These are phyloP conservation scores for Astyanax mexicanus DNA, from an alignment of 2,797 vertebrate species.

Conservation along the genomic window DNA sequence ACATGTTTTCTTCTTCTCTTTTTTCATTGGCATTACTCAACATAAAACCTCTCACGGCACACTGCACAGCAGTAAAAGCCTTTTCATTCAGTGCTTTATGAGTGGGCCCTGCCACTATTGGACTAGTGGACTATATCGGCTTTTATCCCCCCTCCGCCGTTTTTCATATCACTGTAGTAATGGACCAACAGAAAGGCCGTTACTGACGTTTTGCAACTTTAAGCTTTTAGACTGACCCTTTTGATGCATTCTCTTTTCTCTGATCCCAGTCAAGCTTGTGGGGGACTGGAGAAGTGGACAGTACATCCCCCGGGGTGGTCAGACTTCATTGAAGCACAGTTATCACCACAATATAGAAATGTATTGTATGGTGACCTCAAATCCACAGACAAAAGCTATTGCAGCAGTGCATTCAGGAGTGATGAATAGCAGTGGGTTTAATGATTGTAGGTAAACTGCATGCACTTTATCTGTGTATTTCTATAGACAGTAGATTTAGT, in stretches of 20 bases:
- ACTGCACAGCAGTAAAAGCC: slow-evolving; percentile 36
- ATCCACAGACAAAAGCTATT: no score
- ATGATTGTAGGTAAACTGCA: not conserved
- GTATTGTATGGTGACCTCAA: no score
- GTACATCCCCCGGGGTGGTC: slow-evolving; percentile 36
- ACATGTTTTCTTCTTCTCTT: slow-evolving; percentile 35
- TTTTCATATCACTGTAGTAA: slow-evolving; percentile 45
- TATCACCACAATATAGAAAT: not conserved
- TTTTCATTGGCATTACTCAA: slow-evolving; percentile 48
- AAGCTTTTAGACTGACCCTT: slow-evolving; percentile 31
- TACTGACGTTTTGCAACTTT: slow-evolving; percentile 39
- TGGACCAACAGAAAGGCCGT: slow-evolving; percentile 57
- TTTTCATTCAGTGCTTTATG: slow-evolving; percentile 62
- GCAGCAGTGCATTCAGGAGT: not conserved
- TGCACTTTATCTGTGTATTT: not conserved
- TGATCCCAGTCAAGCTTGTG: slow-evolving; percentile 49
- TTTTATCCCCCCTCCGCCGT: slow-evolving; percentile 31
- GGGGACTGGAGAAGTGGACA: slow-evolving; percentile 59
- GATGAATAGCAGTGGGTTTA: not conserved
- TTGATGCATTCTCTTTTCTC: slow-evolving; percentile 12
- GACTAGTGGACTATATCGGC: slow-evolving; percentile 40
- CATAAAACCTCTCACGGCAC: slow-evolving; percentile 38
- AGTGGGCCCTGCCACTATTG: slow-evolving; percentile 49
- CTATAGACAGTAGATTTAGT: not conserved
- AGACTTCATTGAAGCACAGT: slow-evolving; percentile 36